Evolutionary conservation across 2,888 invertebrate genomes (phyloP).

Genomic region (Liopterus haemorrhoidalis): DNA sequence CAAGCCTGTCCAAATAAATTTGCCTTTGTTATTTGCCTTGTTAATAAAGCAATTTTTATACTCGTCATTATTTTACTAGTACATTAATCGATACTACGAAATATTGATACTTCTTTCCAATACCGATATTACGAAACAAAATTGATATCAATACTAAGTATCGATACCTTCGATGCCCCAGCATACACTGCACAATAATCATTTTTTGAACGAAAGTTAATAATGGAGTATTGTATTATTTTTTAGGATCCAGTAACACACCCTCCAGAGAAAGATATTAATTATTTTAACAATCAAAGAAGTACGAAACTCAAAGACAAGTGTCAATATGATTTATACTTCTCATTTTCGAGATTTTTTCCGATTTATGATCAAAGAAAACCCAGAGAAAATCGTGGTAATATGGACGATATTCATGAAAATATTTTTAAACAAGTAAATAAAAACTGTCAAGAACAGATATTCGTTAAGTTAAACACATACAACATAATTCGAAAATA

Average conservation of each 20-base stretch:
- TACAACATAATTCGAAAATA: too few species aligned
- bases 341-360: conserved; percentile 40
- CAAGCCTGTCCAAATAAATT: too few species aligned
- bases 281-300: conserved; percentile 41
- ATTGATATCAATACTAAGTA: background rate
- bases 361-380: conserved; percentile 42
- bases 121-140: too few species aligned
- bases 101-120: too few species aligned
- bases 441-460: conserved; percentile 12
- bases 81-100: too few species aligned
- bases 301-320: conserved; percentile 27
- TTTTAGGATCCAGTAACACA: conserved; percentile 35
- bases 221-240: background rate
- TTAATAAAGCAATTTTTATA: too few species aligned
- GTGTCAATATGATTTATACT: conserved; percentile 42
- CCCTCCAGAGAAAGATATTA: conserved; percentile 36
- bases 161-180: too few species aligned
- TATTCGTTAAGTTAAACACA: conserved; percentile 9
- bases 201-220: background rate
- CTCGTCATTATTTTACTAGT: too few species aligned
- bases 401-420: conserved; percentile 39
- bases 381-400: conserved; percentile 39
- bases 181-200: background rate
- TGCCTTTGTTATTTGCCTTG: too few species aligned
- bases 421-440: conserved; percentile 43